These are phyloP conservation scores for Erythrocercus mccallii DNA, from an alignment of 2,113 vertebrate genomes.

Conservation along the genomic window DNA sequence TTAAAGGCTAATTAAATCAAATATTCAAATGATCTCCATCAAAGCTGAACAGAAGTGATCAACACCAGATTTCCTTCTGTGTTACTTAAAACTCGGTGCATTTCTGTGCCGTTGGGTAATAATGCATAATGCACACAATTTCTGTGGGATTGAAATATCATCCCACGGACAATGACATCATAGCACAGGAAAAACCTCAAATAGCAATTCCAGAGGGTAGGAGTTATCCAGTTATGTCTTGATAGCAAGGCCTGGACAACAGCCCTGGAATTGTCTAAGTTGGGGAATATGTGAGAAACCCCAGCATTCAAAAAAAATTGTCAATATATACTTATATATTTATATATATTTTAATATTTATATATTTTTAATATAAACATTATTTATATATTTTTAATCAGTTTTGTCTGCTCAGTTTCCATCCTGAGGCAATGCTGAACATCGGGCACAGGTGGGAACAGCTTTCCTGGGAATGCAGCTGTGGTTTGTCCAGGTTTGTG, in stretches of 20 bases:
- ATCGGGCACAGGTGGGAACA: not conserved
- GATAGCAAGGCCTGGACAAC: constrained; percentile 30
- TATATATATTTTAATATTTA: not conserved
- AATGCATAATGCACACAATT: not conserved
- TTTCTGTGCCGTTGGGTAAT: not conserved
- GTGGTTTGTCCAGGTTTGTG: not conserved
- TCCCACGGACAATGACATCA: constrained; percentile 22
- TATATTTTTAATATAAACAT: too few species aligned
- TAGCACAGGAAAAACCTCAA: constrained; percentile 26
- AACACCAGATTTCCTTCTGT: constrained; percentile 1
- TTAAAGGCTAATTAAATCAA: not conserved
- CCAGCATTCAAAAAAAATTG: not conserved
- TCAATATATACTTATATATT: not conserved
- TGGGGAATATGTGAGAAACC: constrained; percentile 22
- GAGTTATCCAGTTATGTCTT: not conserved
- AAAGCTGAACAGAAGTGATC: not conserved
- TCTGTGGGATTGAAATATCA: constrained; percentile 17
- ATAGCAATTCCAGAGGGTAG: constrained; percentile 45
- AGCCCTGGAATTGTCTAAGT: constrained; percentile 16
- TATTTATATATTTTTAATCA: not conserved
- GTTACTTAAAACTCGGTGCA: not conserved
- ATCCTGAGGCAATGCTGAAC: not conserved
- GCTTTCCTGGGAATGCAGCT: not conserved
- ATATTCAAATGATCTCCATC: not conserved
- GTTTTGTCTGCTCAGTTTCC: not conserved